A percentile compares a stretch with the other conserved stretches of the same genome.
These are phyloP conservation scores for Eulemur albifrons DNA, from an alignment of 2,797 vertebrate genomes.

Conservation along the genomic window DNA sequence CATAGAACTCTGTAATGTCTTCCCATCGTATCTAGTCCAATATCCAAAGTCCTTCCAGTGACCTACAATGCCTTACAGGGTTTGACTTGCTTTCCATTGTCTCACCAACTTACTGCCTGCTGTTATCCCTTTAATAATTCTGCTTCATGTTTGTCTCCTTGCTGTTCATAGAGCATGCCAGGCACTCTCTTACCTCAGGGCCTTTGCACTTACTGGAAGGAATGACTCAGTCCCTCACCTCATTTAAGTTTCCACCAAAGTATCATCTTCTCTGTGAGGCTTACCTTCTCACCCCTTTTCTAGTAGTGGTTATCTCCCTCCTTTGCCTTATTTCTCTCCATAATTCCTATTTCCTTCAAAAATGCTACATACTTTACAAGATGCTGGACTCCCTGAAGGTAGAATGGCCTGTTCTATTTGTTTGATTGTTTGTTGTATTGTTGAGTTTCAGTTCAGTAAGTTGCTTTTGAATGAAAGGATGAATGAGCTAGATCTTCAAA, in stretches of 20 bases:
- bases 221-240: neutral
- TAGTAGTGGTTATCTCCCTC: neutral
- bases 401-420: neutral
- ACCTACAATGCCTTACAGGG: no score
- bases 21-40: no score
- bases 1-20: no score
- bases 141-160: neutral
- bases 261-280: neutral
- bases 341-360: neutral
- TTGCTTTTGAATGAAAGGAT: neutral
- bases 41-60: no score
- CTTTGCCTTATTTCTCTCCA: neutral
- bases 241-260: neutral
- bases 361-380: neutral
- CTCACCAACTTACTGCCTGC: neutral
- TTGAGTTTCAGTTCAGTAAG: neutral
- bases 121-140: neutral
- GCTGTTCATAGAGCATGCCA: neutral
- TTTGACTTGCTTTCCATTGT: neutral
- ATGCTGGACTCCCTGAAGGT: neutral
- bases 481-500: neutral
- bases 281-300: neutral
- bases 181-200: neutral
- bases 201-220: neutral
- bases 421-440: neutral